Evolutionary conservation across 2,888 invertebrate species (phyloP), one percentile per base, ranked within the genome.

Genomic region (Elaeidobius kamerunicus): DNA sequence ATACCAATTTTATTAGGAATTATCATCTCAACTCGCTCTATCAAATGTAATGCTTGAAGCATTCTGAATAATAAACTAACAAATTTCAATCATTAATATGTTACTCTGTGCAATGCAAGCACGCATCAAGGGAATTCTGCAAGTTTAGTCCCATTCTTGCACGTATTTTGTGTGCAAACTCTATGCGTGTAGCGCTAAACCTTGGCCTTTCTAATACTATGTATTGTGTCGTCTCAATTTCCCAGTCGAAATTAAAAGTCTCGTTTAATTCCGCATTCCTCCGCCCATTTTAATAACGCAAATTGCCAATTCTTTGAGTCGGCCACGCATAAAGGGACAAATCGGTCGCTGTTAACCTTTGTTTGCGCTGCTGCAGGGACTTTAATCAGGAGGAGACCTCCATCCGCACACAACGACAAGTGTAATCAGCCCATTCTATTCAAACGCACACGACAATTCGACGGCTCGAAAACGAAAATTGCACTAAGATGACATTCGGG

Each of bases 351-450:
- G 63, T 68, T 69, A 68, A 69, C 70, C 69, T 70, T 70, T 69
- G 69, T 69, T 69, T 65, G n/a, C n/a, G n/a, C n/a, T n/a, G n/a
- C n/a, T n/a, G n/a, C n/a, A n/a, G n/a, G 66, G 63, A 63, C 69
- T 70, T 69, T 69, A 71, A 71, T 71, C 67, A 69, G 62, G 65
- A 58, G 60, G 62, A 61, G 69, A 64, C 61, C 65, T 65, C 56
- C 60, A 47, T 63, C 64, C 62, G 58, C 56, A 55, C 52, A 65
- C 63, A 60, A 63, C 65, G 66, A 68, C 67, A 68, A 68, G 64
- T 65, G 66, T 67, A 68, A 68, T 68, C 68, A 66, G 65, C 60
- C 64, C 57, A 64, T 65, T 66, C 66, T 65, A 66, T 66, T 64
- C 60, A 65, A 63, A 64, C 63, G 65, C 66, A 62, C 59, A 43